A percentile compares a stretch with the other conserved stretches of the same genome.
phyloP scores from a whole-genome alignment of 1,140 invertebrate genomes.

The Nylanderia fulva region DNA sequence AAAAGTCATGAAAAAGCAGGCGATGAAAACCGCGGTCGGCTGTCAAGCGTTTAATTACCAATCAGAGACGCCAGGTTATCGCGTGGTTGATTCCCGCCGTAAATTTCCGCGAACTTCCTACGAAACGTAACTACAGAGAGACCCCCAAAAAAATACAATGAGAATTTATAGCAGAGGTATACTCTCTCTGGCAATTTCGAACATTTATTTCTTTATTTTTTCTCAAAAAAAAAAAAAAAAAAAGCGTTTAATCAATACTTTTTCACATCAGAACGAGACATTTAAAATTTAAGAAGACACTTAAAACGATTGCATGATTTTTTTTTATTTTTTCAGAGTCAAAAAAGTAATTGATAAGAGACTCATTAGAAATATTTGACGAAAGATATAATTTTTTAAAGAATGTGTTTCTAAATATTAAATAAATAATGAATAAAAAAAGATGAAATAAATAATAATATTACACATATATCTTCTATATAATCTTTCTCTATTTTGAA shows the following conservation, averaged over 20 bases:
- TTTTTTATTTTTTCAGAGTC: too few species aligned
- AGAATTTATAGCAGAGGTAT: background rate
- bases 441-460: too few species aligned
- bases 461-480: too few species aligned
- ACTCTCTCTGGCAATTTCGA: background rate
- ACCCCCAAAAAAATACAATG: background rate
- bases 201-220: background rate
- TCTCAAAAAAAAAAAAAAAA: background rate
- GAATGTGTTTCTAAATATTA: background rate
- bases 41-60: conserved; percentile 78
- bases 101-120: conserved; percentile 55
- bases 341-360: background rate
- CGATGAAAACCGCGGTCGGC: conserved; percentile 65
- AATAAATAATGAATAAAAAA: too few species aligned
- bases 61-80: conserved; percentile 76
- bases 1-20: conserved; percentile 56
- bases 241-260: conserved; percentile 3
- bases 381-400: background rate
- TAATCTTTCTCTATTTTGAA: background rate
- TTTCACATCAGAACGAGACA: background rate
- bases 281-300: background rate
- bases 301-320: too few species aligned
- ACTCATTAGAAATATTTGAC: background rate
- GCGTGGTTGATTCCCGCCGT: conserved; percentile 67
- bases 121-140: conserved; percentile 58